Percentiles rank a stretch among this genome's conserved stretches.
Evolutionary conservation across 1,140 invertebrate genomes (phyloP).

Genomic region (Drosophila erecta): DNA sequence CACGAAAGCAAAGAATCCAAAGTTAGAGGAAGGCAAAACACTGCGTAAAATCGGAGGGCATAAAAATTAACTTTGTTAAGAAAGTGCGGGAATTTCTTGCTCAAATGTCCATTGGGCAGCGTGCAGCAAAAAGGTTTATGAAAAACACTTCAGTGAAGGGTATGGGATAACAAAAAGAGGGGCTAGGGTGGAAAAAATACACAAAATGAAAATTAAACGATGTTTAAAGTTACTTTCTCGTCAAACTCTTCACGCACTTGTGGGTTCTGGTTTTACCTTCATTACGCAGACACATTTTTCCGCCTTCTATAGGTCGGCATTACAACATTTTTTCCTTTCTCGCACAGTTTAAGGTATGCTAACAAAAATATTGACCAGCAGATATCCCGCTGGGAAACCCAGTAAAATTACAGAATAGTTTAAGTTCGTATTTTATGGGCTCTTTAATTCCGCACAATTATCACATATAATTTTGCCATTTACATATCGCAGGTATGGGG

Average conservation of each 20-base stretch:
- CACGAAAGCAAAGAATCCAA: slow-evolving; percentile 15
- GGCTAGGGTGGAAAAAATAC: slow-evolving; percentile 55
- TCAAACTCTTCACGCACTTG: slow-evolving; percentile 67
- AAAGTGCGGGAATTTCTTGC: slow-evolving; percentile 69
- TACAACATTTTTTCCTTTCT: neutral
- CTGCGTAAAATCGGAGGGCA: slow-evolving; percentile 52
- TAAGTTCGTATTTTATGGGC: too few relatives aligned
- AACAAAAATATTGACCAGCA: neutral
- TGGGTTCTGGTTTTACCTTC: slow-evolving; percentile 12
- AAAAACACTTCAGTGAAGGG: slow-evolving; percentile 10
- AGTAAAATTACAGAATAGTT: too few relatives aligned
- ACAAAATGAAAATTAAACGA: slow-evolving; percentile 81
- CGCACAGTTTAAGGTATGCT: neutral
- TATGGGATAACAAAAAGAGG: neutral
- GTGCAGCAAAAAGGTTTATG: slow-evolving; percentile 49
- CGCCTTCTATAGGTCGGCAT: neutral
- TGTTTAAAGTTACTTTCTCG: slow-evolving; percentile 81
- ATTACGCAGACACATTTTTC: slow-evolving; percentile 4
- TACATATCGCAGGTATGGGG: neutral
- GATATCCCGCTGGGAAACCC: too few relatives aligned
- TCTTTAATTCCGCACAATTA: too few relatives aligned
- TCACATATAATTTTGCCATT: neutral
- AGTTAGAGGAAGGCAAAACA: slow-evolving; percentile 18
- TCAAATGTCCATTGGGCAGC: slow-evolving; percentile 62
- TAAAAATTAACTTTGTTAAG: slow-evolving; percentile 80